Evolutionary conservation across 1,140 invertebrate genomes (phyloP).

Genomic region (Saxidomus purpurata): DNA sequence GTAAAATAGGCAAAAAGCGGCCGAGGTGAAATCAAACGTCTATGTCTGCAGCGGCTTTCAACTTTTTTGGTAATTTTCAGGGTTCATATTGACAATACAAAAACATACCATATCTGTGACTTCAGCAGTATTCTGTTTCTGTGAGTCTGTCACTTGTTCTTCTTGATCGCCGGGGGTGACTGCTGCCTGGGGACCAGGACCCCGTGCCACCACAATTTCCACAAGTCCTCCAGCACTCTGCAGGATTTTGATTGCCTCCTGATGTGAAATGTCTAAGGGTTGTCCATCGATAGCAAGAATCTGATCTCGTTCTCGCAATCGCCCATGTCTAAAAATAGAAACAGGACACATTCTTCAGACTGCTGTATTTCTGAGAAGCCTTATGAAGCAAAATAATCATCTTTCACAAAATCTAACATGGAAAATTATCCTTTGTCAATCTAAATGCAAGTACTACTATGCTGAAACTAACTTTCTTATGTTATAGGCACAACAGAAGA

Average conservation of each 20-base stretch:
- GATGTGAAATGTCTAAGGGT: slow-evolving; percentile 94
- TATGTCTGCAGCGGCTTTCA: too few relatives aligned
- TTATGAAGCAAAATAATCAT: too few relatives aligned
- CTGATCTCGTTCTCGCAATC: slow-evolving; percentile 94
- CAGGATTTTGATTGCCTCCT: slow-evolving; percentile 93
- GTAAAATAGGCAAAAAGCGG: too few relatives aligned
- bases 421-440: too few relatives aligned
- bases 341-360: too few relatives aligned
- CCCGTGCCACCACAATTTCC: slow-evolving; percentile 91
- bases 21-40: too few relatives aligned
- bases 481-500: too few relatives aligned
- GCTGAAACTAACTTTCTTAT: too few relatives aligned
- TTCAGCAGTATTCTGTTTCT: slow-evolving; percentile 50
- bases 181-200: slow-evolving; percentile 75
- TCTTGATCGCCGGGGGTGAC: slow-evolving; percentile 38
- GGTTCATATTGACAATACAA: not conserved
- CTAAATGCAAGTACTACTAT: too few relatives aligned
- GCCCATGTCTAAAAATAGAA: slow-evolving; percentile 90
- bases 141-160: slow-evolving; percentile 47
- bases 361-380: too few relatives aligned
- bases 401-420: too few relatives aligned
- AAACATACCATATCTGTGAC: slow-evolving; percentile 63
- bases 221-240: slow-evolving; percentile 93
- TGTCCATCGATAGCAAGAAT: slow-evolving; percentile 96
- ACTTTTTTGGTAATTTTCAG: too few relatives aligned